Percentiles rank a stretch among this genome's conserved stretches.
phyloP scores from a whole-genome alignment of 2,113 vertebrate species.

The Vombatus ursinus region DNA sequence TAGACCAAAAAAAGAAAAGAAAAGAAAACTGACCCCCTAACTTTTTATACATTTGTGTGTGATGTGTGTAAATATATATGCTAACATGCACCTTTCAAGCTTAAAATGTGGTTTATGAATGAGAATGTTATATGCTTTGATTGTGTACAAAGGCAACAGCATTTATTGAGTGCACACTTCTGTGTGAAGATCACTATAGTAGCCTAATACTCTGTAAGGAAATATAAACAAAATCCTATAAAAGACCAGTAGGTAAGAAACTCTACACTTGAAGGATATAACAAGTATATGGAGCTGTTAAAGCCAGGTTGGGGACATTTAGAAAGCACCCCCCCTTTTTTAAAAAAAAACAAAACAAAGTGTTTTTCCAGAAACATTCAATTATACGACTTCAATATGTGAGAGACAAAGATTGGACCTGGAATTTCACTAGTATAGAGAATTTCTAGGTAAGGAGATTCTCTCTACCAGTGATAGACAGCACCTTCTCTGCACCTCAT shows the following conservation, averaged over 20 bases:
- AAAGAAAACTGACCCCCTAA: too few species aligned
- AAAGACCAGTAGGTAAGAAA: slow-evolving; percentile 10
- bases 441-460: background rate
- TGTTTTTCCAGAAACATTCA: too few species aligned
- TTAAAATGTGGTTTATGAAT: too few species aligned
- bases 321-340: slow-evolving; percentile 10
- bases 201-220: slow-evolving; percentile 1
- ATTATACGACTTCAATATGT: too few species aligned
- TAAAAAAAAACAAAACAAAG: too few species aligned
- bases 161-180: background rate
- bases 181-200: background rate
- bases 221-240: slow-evolving; percentile 5
- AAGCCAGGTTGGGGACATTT: background rate
- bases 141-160: too few species aligned
- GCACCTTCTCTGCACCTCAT: background rate
- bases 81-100: too few species aligned
- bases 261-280: background rate
- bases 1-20: too few species aligned
- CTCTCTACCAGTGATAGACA: background rate
- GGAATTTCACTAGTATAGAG: background rate
- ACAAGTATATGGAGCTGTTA: background rate
- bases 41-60: too few species aligned
- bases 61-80: too few species aligned
- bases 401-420: background rate
- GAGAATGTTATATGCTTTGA: too few species aligned